Conservation (phyloP, 2,888 invertebrate species). For the Aphidoletes aphidimyza region DNA sequence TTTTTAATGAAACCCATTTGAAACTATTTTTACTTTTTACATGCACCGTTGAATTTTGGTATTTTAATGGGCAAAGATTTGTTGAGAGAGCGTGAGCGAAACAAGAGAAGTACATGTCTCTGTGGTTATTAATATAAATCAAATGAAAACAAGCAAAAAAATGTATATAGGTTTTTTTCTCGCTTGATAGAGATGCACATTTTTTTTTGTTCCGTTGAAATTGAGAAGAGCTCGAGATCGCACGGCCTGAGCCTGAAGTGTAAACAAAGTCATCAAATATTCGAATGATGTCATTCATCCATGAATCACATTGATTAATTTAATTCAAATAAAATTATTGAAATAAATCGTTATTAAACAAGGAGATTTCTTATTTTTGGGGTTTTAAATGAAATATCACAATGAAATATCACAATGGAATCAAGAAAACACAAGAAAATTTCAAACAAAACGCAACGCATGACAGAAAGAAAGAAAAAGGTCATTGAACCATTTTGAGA, state of each 20-base stretch:
- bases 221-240: background rate
- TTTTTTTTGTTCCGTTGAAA: background rate
- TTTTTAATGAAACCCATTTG: background rate
- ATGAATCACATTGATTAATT: background rate
- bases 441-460: background rate
- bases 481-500: background rate
- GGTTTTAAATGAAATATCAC: background rate
- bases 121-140: background rate
- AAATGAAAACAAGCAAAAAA: background rate
- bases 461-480: too few relatives aligned
- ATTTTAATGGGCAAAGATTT: background rate
- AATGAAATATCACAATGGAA: too few relatives aligned
- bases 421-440: background rate
- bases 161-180: conserved; percentile 24
- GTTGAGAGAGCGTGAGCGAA: background rate
- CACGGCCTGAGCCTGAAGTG: background rate
- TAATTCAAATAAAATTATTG: background rate
- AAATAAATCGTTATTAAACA: conserved; percentile 14
- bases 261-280: background rate
- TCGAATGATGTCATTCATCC: background rate
- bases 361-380: background rate
- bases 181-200: background rate
- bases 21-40: too few relatives aligned
- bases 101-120: background rate
- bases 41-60: background rate